A percentile compares a stretch with the other conserved stretches of the same genome.
Evolutionary conservation across 2,113 vertebrate species (phyloP).

Genomic region (Rhinichthys klamathensis): DNA sequence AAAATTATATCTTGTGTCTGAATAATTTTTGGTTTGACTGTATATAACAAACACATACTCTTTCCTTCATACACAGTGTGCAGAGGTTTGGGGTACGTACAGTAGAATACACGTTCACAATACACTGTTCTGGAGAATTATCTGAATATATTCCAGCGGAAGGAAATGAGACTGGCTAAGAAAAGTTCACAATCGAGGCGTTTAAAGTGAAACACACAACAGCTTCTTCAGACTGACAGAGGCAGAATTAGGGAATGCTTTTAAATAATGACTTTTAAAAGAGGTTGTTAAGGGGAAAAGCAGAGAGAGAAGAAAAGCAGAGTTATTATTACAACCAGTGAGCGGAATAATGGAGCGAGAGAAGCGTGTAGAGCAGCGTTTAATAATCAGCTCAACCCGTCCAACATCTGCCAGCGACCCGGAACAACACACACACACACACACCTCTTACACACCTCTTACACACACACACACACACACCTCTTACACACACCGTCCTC

Average conservation of each 20-base stretch:
- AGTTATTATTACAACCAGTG: slow-evolving; percentile 80
- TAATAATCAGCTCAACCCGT: slow-evolving; percentile 77
- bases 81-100: too few relatives aligned
- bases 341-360: slow-evolving; percentile 80
- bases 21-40: too few relatives aligned
- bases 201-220: slow-evolving; percentile 4
- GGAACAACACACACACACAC: slow-evolving; percentile 59
- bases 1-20: too few relatives aligned
- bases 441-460: too few relatives aligned
- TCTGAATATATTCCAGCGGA: not conserved
- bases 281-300: slow-evolving; percentile 65
- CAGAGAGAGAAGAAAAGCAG: slow-evolving; percentile 62
- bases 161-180: slow-evolving; percentile 13
- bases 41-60: too few relatives aligned
- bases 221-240: not conserved
- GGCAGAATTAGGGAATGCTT: slow-evolving; percentile 16
- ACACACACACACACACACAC: too few relatives aligned
- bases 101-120: too few relatives aligned
- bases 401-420: slow-evolving; percentile 73
- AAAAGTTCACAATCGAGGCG: slow-evolving; percentile 22
- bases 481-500: too few relatives aligned
- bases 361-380: slow-evolving; percentile 62
- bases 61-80: too few relatives aligned
- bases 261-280: slow-evolving; percentile 72
- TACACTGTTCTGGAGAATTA: too few relatives aligned